Base-by-base conservation (phyloP, 30 jellyfish, hydroid and myxozoan genomes). In the Aurelia sp. region DNA sequence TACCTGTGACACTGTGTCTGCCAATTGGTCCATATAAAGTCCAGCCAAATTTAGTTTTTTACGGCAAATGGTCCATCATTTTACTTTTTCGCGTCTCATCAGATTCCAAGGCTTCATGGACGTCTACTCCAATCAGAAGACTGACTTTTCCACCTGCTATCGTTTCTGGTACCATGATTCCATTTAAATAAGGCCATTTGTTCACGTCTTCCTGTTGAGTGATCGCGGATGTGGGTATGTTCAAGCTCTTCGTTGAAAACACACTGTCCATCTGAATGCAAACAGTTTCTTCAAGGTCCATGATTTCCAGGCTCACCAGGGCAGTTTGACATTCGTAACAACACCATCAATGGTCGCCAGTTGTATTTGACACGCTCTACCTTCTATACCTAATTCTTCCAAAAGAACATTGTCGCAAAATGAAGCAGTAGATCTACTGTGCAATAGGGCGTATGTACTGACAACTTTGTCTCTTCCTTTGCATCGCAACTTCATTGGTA, bases 141-240 rank as follows among this genome's bases (percentile, higher is more conserved):
- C 13, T 5, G 33, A 18, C 31, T 59, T 22, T 13, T 5, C 69
- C 35, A 18, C 69, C 15, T 5, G 11, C 27, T 5, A 59, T 5
- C 15, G 2, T 13, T 5, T 11, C 33, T 18, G 69, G 69, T 12
- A 59, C 23, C 69, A 5, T 59, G 13, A 59, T 13, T n/a, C 27
- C 27, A 59, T 12, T 59, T 12, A 59, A 4, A 59, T 59, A 59
- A 6, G 69, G 68, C 92, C 92, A 82, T 20, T 33, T 37, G 59
- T 50, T 52, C 21, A 82, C 85, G 51, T 82, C 92, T 48, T 68
- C 85, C 55, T 82, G 92, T 40, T 6, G 76, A 70, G 92, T 77
- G 2, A 67, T 82, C 9, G 92, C 84, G 18, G 35, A 78, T 33
- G 53, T 55, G 13, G 78, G 75, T 60, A 82, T 62, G 71, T 69